Percentiles rank a stretch among this genome's conserved stretches.
phyloP scores from a whole-genome alignment of 2,888 invertebrate species.

The Hedychridium roseum region DNA sequence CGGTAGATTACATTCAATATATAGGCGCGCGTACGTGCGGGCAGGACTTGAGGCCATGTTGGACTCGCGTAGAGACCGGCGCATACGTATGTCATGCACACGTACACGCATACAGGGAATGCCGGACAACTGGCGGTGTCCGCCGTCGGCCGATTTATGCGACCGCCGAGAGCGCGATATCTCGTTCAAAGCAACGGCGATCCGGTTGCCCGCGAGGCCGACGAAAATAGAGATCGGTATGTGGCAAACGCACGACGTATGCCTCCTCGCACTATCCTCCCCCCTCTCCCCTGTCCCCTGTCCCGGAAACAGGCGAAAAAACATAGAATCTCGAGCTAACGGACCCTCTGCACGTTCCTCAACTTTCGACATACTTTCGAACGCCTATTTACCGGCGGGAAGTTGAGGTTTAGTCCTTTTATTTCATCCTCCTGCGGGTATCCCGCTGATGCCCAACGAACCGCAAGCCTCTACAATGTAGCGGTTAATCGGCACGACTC shows the following conservation, averaged over 20 bases:
- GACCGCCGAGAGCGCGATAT: constrained; percentile 38
- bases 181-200: constrained; percentile 40
- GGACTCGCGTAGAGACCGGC: neutral
- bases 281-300: neutral
- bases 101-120: too few relatives aligned
- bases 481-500: too few relatives aligned
- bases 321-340: too few relatives aligned
- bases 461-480: too few relatives aligned
- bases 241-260: constrained; percentile 25
- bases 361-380: too few relatives aligned
- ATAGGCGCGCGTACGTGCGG: constrained; percentile 14
- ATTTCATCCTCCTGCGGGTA: too few relatives aligned
- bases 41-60: neutral
- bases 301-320: neutral
- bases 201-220: constrained; percentile 25
- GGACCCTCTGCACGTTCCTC: too few relatives aligned
- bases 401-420: too few relatives aligned
- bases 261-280: neutral
- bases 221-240: constrained; percentile 36
- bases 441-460: too few relatives aligned
- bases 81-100: constrained; percentile 4
- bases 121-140: too few relatives aligned
- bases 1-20: constrained; percentile 49
- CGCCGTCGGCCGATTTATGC: constrained; percentile 45
- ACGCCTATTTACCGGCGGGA: too few relatives aligned